Evolutionary conservation across 2,797 vertebrate genomes (phyloP), one percentile per base, ranked within the genome.

Genomic region (Balearica regulorum): DNA sequence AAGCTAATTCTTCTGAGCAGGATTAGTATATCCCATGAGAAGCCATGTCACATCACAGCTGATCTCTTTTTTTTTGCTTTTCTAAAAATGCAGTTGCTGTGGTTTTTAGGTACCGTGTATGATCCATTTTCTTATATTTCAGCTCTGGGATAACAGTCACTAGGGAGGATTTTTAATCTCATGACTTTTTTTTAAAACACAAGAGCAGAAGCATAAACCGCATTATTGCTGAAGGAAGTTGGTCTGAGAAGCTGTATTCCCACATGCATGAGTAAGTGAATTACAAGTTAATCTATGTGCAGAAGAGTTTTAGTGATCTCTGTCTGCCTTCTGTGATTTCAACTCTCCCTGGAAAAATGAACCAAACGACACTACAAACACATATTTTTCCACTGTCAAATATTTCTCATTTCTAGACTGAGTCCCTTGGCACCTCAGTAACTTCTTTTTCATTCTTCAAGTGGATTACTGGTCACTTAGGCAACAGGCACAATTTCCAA

Each of bases 261-360:
- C 96, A 96, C 87, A 96, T 86, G 97, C 76, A 65, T 39, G 41
- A 96, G 90, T 97, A 97, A 98, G 96, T 97, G 97, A 98, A 98
- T 98, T 97, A 98, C 95, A 97, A 97, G 94, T 97, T 98, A 98
- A 98, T 98, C 97, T 97, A 94, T 87, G 93, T 96, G 96, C 95
- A 98, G 96, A 97, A 89, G 94, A 93, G 83, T 97, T 97, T 97
- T 94, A 94, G 97, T 97, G 96, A 95, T 97, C 94, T 91, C 75
- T 94, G 64, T 61, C 57, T 94, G 96, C 95, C 93, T 97, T 96
- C 92, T 22, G 39, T 94, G 90, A 92, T 96, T 97, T 96, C 87
- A 86, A 53, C 53, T 97, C 93, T 94, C 89, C 37, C 87, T 94
- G 89, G 71, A 93, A 97, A 94, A 92, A 87, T 75, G 76, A 83